Evolutionary conservation across 2,888 invertebrate genomes (phyloP).

Genomic region (Ryuthela nishihirai): DNA sequence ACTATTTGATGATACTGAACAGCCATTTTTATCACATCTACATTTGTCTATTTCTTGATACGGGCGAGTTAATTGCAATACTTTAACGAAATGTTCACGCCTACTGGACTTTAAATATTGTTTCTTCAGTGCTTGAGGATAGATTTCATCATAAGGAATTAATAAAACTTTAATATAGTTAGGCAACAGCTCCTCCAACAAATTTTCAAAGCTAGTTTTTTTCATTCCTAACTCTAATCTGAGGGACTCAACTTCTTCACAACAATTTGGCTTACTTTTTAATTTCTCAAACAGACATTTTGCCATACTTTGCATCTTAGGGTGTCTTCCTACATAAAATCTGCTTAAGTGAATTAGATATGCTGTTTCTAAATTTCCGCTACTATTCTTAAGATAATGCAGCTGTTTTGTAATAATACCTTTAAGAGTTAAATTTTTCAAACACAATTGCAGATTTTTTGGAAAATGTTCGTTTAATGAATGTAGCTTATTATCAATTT

Average conservation of each 20-base stretch:
- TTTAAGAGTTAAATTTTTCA: constrained; percentile 60
- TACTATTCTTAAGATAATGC: constrained; percentile 24
- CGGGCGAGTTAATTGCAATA: constrained; percentile 35
- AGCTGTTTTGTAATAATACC: constrained; percentile 63
- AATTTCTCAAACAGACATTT: constrained; percentile 58
- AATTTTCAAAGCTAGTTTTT: constrained; percentile 30
- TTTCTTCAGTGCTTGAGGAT: constrained; percentile 57
- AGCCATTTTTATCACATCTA: background rate
- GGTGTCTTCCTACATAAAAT: constrained; percentile 60
- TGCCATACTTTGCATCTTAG: constrained; percentile 56
- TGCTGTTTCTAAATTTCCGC: constrained; percentile 40
- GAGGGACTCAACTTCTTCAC: constrained; percentile 43
- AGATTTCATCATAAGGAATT: constrained; percentile 57
- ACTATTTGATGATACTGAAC: background rate
- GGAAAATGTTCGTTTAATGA: constrained; percentile 44
- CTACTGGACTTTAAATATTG: constrained; percentile 55
- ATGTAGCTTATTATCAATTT: constrained; percentile 60
- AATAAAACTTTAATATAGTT: constrained; percentile 42
- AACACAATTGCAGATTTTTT: constrained; percentile 62
- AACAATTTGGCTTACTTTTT: constrained; percentile 55
- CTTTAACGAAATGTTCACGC: constrained; percentile 54
- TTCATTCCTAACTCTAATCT: constrained; percentile 20
- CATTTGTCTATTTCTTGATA: too few species aligned
- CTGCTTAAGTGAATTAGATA: constrained; percentile 48
- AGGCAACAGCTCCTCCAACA: constrained; percentile 29